phyloP scores from a whole-genome alignment of 2,113 vertebrate genomes.

The Pan paniscus region DNA sequence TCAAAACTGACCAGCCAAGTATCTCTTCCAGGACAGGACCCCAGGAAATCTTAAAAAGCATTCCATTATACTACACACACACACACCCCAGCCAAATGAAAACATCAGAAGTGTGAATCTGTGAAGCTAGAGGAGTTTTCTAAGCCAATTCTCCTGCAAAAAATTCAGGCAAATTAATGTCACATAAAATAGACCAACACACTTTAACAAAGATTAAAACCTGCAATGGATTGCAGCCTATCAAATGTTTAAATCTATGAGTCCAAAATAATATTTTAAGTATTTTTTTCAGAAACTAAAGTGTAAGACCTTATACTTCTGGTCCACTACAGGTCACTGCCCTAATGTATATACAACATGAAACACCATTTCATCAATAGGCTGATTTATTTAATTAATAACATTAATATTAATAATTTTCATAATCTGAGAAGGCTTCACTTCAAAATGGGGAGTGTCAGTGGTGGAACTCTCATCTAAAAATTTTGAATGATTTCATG shows the following conservation, averaged over 20 bases:
- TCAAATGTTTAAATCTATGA: neutral
- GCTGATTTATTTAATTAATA: no score
- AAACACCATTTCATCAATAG: no score
- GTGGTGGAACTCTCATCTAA: no score
- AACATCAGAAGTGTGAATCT: neutral
- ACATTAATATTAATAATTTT: no score
- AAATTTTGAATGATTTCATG: no score
- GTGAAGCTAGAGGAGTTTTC: neutral
- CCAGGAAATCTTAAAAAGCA: neutral
- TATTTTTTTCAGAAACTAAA: neutral
- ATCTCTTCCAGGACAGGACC: neutral
- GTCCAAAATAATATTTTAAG: neutral
- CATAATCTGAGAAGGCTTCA: no score
- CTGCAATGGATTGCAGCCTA: neutral
- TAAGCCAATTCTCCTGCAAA: neutral
- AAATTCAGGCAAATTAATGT: neutral
- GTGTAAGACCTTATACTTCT: no score
- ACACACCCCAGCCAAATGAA: neutral
- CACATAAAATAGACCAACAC: neutral
- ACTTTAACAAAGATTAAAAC: neutral
- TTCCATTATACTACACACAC: no score
- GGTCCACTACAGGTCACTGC: no score
- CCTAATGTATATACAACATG: no score
- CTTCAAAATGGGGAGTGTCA: no score
- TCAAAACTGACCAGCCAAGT: neutral